A percentile compares a stretch with the other conserved stretches of the same genome.
These are phyloP conservation scores for Polia nebulosa DNA, from an alignment of 2,888 invertebrate species.

Conservation along the genomic window DNA sequence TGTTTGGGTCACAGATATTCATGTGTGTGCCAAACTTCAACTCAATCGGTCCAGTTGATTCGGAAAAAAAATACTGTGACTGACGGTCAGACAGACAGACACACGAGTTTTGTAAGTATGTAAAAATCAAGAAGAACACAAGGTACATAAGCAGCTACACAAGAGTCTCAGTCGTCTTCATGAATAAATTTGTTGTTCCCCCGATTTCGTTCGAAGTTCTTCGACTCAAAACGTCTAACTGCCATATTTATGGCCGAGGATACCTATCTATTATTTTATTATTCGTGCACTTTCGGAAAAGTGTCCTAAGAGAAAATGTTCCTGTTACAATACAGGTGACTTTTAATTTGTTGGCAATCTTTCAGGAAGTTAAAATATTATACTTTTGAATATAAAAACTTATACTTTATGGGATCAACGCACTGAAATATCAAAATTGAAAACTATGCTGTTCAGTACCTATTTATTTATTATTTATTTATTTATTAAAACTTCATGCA, in stretches of 20 bases:
- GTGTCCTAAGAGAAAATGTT: background rate
- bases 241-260: background rate
- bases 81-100: too few species aligned
- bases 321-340: background rate
- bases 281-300: conserved; percentile 3
- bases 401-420: background rate
- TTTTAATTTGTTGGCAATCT: background rate
- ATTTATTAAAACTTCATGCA: too few species aligned
- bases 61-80: too few species aligned
- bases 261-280: background rate
- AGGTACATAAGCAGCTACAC: background rate
- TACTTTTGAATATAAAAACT: background rate
- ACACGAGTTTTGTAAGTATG: background rate
- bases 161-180: background rate
- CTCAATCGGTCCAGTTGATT: too few species aligned
- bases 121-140: background rate
- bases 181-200: conserved; percentile 19
- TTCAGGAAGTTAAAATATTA: background rate
- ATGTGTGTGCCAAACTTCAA: too few species aligned
- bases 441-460: too few species aligned
- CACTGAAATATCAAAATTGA: too few species aligned
- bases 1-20: too few species aligned
- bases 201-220: background rate
- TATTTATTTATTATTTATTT: too few species aligned
- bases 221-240: background rate